Percentiles rank a stretch among this genome's conserved stretches.
Conservation (phyloP, 2,113 vertebrate genomes). For the Dasyurus viverrinus region DNA sequence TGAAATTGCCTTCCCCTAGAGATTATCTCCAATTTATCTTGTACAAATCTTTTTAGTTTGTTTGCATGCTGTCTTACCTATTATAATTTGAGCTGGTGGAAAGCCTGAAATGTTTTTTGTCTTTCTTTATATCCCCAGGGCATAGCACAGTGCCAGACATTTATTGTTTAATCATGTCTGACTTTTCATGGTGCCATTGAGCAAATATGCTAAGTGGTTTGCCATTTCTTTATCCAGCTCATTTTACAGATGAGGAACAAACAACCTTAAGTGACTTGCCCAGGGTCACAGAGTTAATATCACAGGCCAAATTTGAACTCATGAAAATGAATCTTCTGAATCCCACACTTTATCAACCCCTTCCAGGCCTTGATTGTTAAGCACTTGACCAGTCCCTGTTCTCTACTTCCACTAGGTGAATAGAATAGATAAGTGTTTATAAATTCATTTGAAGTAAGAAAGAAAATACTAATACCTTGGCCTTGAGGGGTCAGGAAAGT, state of each 20-base stretch:
- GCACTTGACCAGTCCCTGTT: neutral
- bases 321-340: neutral
- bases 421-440: neutral
- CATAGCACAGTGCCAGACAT: neutral
- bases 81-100: neutral
- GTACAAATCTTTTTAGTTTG: neutral
- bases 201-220: neutral
- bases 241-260: neutral
- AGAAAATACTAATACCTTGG: neutral
- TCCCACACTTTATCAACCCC: neutral
- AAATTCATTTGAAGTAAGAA: neutral
- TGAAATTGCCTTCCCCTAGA: neutral
- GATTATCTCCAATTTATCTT: neutral
- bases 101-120: neutral
- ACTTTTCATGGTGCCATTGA: neutral
- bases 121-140: neutral
- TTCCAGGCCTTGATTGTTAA: neutral
- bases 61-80: neutral
- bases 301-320: neutral
- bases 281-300: neutral
- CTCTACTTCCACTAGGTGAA: neutral
- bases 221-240: neutral
- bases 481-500: neutral
- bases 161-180: neutral
- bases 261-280: neutral